These are phyloP conservation scores for Eriosoma lanigerum DNA, from an alignment of 1,140 invertebrate species.

Conservation along the genomic window DNA sequence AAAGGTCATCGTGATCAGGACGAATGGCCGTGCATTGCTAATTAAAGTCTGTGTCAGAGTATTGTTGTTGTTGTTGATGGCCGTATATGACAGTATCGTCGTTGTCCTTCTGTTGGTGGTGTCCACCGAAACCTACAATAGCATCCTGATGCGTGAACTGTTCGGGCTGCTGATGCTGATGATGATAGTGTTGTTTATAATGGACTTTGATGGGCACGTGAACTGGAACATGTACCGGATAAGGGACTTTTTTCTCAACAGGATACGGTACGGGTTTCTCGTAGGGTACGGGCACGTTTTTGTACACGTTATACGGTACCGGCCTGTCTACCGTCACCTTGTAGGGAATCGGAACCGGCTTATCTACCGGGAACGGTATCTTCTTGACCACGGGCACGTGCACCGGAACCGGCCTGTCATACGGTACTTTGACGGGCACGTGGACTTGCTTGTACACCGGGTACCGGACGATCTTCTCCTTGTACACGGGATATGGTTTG, in stretches of 20 bases:
- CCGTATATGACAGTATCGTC: background rate
- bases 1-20: background rate
- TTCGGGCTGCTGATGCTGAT: background rate
- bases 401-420: conserved; percentile 70
- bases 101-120: background rate
- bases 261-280: conserved; percentile 73
- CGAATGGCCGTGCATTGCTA: background rate
- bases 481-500: conserved; percentile 71
- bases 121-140: background rate
- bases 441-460: conserved; percentile 72
- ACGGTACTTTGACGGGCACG: conserved; percentile 69
- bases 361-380: conserved; percentile 72
- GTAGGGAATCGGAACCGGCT: conserved; percentile 70
- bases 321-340: conserved; percentile 57
- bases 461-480: conserved; percentile 72
- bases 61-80: background rate
- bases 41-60: background rate
- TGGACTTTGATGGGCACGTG: conserved; percentile 66
- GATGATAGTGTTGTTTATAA: background rate
- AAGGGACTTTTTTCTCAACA: conserved; percentile 71
- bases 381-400: conserved; percentile 71
- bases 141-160: conserved; percentile 21
- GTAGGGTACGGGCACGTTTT: conserved; percentile 70
- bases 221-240: conserved; percentile 72
- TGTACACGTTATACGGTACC: conserved; percentile 67